Conservation (phyloP, 2,888 invertebrate genomes). For the Hybos culiciformis region DNA sequence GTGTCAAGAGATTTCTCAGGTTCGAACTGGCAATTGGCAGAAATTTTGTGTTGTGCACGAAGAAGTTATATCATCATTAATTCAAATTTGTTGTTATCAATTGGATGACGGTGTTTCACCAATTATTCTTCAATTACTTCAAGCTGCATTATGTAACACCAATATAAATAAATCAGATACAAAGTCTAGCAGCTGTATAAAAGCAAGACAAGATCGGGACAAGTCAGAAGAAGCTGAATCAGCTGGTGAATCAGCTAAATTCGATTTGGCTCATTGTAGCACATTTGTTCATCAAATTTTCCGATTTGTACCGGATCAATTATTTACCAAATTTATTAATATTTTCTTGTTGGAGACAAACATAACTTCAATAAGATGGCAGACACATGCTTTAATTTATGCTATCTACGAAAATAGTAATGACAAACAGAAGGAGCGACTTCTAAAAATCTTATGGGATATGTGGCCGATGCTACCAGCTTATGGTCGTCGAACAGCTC, state of each 20-base stretch:
- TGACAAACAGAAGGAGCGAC: slow-evolving; percentile 57
- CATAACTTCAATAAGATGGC: slow-evolving; percentile 86
- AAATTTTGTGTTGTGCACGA: slow-evolving; percentile 64
- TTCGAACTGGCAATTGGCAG: slow-evolving; percentile 92
- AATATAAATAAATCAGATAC: slow-evolving; percentile 19
- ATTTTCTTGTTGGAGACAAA: slow-evolving; percentile 89
- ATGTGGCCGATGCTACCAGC: slow-evolving; percentile 82
- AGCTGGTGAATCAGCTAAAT: slow-evolving; percentile 42
- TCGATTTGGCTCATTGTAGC: slow-evolving; percentile 53
- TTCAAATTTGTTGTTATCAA: slow-evolving; percentile 64
- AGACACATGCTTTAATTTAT: slow-evolving; percentile 75
- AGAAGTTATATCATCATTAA: slow-evolving; percentile 62
- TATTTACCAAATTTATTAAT: slow-evolving; percentile 56
- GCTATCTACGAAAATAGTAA: slow-evolving; percentile 77
- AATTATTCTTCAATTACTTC: slow-evolving; percentile 76
- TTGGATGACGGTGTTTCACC: slow-evolving; percentile 87
- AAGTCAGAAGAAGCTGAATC: slow-evolving; percentile 53
- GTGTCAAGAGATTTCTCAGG: slow-evolving; percentile 82
- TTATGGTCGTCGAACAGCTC: slow-evolving; percentile 87
- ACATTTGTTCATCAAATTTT: slow-evolving; percentile 57
- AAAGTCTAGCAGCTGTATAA: slow-evolving; percentile 19
- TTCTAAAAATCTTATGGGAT: slow-evolving; percentile 77
- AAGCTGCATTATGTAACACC: slow-evolving; percentile 67
- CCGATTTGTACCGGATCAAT: slow-evolving; percentile 40
- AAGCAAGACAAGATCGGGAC: slow-evolving; percentile 45